phyloP scores from a whole-genome alignment of 2,888 invertebrate genomes.

The Aelia acuminata region DNA sequence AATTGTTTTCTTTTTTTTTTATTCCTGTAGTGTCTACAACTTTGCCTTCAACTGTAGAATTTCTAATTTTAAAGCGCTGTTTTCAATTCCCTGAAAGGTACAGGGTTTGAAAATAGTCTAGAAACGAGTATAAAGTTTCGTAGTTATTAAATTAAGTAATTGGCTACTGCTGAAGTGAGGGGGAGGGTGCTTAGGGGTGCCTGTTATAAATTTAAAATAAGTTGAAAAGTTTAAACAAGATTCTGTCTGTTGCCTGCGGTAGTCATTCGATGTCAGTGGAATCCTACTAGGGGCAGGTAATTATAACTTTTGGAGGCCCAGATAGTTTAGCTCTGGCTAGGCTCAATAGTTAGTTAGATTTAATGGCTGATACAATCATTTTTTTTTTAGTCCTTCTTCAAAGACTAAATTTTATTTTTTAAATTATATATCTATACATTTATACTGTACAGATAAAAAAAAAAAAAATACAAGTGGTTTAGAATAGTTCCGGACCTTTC shows the following conservation, averaged over 20 bases:
- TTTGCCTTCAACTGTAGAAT: too few relatives aligned
- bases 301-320: not conserved
- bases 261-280: not conserved
- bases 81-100: not conserved
- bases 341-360: not conserved
- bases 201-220: not conserved
- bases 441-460: too few relatives aligned
- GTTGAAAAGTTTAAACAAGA: conserved; percentile 16
- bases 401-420: too few relatives aligned
- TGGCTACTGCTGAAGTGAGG: not conserved
- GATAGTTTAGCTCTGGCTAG: not conserved
- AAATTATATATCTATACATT: too few relatives aligned
- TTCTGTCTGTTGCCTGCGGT: not conserved
- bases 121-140: not conserved
- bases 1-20: too few relatives aligned
- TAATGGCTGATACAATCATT: not conserved
- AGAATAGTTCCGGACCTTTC: too few relatives aligned
- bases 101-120: not conserved
- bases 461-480: too few relatives aligned
- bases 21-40: too few relatives aligned
- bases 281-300: not conserved
- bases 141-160: not conserved
- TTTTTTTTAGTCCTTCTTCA: not conserved
- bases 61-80: not conserved
- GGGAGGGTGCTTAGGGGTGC: not conserved